These are phyloP conservation scores for Fistularia commersonii DNA, from an alignment of 2,797 vertebrate genomes.

Conservation along the genomic window DNA sequence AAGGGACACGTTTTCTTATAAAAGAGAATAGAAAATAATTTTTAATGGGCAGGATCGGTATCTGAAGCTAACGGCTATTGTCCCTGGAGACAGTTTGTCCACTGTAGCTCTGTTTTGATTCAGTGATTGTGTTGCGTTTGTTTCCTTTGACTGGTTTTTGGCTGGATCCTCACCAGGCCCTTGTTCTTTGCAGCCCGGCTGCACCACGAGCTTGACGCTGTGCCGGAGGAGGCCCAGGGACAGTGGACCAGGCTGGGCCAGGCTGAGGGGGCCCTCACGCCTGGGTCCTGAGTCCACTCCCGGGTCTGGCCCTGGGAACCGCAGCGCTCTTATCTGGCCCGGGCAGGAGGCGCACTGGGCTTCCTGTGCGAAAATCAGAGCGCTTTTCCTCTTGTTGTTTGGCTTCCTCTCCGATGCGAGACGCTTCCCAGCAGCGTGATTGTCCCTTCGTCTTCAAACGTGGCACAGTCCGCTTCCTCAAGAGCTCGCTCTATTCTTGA, in stretches of 20 bases:
- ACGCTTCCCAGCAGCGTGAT: constrained; percentile 98
- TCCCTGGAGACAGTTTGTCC: constrained; percentile 10
- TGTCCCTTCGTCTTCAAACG: constrained; percentile 99
- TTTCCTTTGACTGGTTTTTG: constrained; percentile 52
- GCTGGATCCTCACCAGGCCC: constrained; percentile 76
- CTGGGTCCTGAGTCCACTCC: constrained; percentile 76
- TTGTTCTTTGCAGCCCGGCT: constrained; percentile 84
- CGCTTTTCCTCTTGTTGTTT: constrained; percentile 99
- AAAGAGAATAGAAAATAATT: too few species aligned
- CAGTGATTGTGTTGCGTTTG: constrained; percentile 40
- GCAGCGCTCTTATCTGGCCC: constrained; percentile 93
- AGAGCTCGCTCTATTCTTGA: constrained; percentile 99
- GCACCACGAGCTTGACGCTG: constrained; percentile 82
- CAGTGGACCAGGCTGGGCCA: constrained; percentile 72
- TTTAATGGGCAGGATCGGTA: too few species aligned
- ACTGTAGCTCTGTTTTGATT: constrained; percentile 59
- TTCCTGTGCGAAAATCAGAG: constrained; percentile 99
- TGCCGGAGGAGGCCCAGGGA: constrained; percentile 81
- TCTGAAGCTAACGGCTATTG: too few species aligned
- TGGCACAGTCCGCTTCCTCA: constrained; percentile 98
- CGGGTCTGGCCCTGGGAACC: constrained; percentile 93
- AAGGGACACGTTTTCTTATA: too few species aligned
- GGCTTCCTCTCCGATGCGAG: constrained; percentile 95
- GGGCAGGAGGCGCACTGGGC: constrained; percentile 94
- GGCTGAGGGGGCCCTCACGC: constrained; percentile 85